Percentiles rank a stretch among this genome's conserved stretches.
These are phyloP conservation scores for Gandaritis pyraliata DNA, from an alignment of 2,888 invertebrate genomes.

Conservation along the genomic window DNA sequence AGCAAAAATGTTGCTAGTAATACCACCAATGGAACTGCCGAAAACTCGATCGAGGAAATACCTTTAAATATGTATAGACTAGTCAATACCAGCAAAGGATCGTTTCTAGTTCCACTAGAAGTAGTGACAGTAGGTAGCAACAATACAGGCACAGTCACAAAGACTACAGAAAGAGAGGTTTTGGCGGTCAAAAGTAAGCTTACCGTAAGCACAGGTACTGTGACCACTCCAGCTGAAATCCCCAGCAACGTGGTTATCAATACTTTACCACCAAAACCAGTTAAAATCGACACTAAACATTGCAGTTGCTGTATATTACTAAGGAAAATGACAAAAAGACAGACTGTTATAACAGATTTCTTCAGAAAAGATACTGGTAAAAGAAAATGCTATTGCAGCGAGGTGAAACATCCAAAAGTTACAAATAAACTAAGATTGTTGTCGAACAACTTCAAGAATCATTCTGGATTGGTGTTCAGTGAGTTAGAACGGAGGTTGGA, in stretches of 20 bases:
- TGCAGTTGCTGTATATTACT: slow-evolving; percentile 67
- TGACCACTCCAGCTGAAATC: slow-evolving; percentile 40
- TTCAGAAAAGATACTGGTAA: slow-evolving; percentile 44
- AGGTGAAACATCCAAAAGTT: slow-evolving; percentile 55
- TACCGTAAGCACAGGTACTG: slow-evolving; percentile 27
- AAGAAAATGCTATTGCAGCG: slow-evolving; percentile 58
- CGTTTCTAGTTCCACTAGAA: slow-evolving; percentile 53
- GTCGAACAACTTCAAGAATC: slow-evolving; percentile 54
- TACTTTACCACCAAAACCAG: neutral
- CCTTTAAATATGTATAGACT: slow-evolving; percentile 50
- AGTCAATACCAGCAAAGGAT: slow-evolving; percentile 50
- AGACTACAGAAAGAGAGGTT: neutral
- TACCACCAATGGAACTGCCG: slow-evolving; percentile 8
- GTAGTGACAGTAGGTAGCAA: slow-evolving; percentile 35
- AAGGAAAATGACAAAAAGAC: slow-evolving; percentile 59
- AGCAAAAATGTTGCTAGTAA: slow-evolving; percentile 45
- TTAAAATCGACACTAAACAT: slow-evolving; percentile 43
- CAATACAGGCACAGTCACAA: neutral
- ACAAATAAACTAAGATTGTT: slow-evolving; percentile 64
- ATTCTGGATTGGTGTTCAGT: slow-evolving; percentile 45
- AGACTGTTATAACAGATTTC: slow-evolving; percentile 65
- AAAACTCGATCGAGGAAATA: slow-evolving; percentile 1
- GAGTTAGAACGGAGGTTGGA: slow-evolving; percentile 49
- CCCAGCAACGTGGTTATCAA: slow-evolving; percentile 18
- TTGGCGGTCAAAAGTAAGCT: slow-evolving; percentile 1